phyloP scores from a whole-genome alignment of 2,888 invertebrate species.

The Empis livida region DNA sequence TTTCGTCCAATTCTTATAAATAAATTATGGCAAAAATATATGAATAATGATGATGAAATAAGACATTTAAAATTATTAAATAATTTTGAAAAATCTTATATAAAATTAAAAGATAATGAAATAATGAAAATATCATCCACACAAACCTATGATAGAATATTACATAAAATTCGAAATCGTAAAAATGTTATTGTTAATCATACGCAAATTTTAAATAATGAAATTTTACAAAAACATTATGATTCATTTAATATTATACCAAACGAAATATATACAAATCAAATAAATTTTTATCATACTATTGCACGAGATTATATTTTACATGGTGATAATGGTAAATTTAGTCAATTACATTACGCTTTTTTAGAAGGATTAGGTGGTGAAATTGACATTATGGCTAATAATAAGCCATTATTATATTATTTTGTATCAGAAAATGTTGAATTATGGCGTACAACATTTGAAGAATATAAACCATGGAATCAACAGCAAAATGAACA shows the following conservation, averaged over 20 bases:
- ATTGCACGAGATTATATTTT: not conserved
- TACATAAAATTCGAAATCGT: not conserved
- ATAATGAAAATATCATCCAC: no score
- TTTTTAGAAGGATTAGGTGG: not conserved
- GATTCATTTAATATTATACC: not conserved
- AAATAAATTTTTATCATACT: not conserved
- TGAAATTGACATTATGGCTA: not conserved
- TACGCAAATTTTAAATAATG: not conserved
- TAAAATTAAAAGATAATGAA: not conserved
- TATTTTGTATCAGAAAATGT: conserved; percentile 1
- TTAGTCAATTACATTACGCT: not conserved
- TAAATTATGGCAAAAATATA: not conserved
- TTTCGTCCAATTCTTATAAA: not conserved
- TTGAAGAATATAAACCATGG: not conserved
- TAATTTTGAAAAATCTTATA: conserved; percentile 1
- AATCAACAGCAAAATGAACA: not conserved
- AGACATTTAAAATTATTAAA: not conserved
- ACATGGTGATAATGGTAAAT: not conserved
- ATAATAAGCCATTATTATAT: not conserved
- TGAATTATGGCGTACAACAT: not conserved
- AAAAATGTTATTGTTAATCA: not conserved
- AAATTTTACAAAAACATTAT: not conserved
- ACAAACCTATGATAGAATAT: not conserved
- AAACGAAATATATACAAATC: not conserved
- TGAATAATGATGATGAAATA: not conserved